Base-by-base conservation (phyloP, 2,113 vertebrate genomes). In the Eleginops maclovinus region DNA sequence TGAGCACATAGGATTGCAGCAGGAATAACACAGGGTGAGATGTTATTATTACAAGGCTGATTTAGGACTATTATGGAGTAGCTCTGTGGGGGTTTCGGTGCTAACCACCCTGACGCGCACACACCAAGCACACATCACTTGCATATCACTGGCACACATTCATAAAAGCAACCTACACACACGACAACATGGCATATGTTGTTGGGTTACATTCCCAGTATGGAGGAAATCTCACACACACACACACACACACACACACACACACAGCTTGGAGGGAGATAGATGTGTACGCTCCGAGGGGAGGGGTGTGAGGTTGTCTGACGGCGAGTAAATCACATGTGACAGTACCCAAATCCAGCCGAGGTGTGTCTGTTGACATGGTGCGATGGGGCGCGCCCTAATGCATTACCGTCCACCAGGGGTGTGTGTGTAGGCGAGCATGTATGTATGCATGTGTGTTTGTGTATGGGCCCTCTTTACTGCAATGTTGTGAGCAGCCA, bases 401-500 rank as follows among this genome's bases (percentile, higher is more conserved):
- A 81, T 79, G 89, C 92, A 91, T 93, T 90, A 90, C 76, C 58
- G 83, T 93, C 85, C 87, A 88, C 81, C 68, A 69, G 74, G 82
- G 79, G 24, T 51, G 11, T 22, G 50, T 53, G 50, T 22, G 50
- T 61, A 56, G 41, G 26, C 61, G 4, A 75, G 72, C 61, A 10
- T 74, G 64, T 65, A 58, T 66, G 19, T 47, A 55, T 65, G 59
- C 40, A 4, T 69, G 44, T 28, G 83, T 50, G 21, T 70, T 21
- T 49, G 71, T 41, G 61, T 44, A 59, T 78, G 86, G 82, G 75
- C 67, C 84, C 85, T 90, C 76, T 92, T 92, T 92, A 93, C 89
- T 88, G 74, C 86, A 19, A 89, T 93, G 91, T 91, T 82, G 82
- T 81, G 83, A 92, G 83, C 91, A 91, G 92, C 91, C 92, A 93